These are phyloP conservation scores for Tadarida brasiliensis DNA, from an alignment of 2,797 vertebrate species.

Conservation along the genomic window DNA sequence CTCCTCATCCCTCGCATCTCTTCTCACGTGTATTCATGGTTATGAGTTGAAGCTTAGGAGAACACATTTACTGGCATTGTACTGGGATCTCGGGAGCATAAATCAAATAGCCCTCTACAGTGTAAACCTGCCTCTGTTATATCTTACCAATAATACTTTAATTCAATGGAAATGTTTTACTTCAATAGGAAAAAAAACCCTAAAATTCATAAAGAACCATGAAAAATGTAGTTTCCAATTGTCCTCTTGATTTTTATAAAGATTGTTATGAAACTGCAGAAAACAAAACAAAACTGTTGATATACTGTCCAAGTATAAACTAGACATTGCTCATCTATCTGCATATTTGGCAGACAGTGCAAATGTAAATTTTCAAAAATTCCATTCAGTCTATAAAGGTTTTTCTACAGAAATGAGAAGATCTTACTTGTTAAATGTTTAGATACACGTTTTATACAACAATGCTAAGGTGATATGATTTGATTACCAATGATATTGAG, in stretches of 20 bases:
- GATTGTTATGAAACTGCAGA: not conserved
- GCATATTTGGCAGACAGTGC: not conserved
- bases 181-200: not conserved
- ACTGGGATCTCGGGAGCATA: not conserved
- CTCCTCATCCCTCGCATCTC: not conserved
- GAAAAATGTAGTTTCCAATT: not conserved
- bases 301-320: not conserved
- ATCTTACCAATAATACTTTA: not conserved
- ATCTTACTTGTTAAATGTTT: not conserved
- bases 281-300: not conserved
- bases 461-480: not conserved
- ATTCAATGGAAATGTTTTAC: not conserved
- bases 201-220: not conserved
- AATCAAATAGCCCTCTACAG: not conserved
- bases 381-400: not conserved
- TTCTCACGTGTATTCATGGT: not conserved
- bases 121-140: not conserved
- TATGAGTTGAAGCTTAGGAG: not conserved
- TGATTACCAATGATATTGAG: not conserved
- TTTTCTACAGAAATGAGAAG: constrained; percentile 11
- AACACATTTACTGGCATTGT: not conserved
- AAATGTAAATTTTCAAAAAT: constrained; percentile 23
- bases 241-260: not conserved
- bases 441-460: not conserved
- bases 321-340: not conserved